Percentiles rank a stretch among this genome's conserved stretches.
Conservation (phyloP, 2,113 vertebrate genomes). For the Petaurus breviceps region DNA sequence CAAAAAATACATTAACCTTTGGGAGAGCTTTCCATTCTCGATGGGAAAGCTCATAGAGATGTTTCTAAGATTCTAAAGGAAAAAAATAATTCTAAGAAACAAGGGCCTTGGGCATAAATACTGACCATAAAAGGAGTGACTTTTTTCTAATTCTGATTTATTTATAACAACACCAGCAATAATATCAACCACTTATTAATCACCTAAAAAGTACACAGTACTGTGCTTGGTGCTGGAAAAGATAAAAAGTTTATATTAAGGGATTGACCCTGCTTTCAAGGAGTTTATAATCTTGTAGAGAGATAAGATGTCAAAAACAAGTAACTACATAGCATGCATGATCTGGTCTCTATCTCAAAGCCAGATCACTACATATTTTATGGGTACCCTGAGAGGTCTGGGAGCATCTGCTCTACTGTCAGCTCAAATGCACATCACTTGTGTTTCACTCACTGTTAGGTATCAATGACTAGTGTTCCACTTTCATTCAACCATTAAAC, state of each 20-base stretch:
- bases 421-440: not conserved
- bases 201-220: not conserved
- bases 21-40: slow-evolving; percentile 13
- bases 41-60: slow-evolving; percentile 2
- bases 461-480: not conserved
- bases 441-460: not conserved
- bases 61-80: not conserved
- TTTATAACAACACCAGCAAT: not conserved
- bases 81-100: not conserved
- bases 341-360: not conserved
- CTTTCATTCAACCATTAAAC: not conserved
- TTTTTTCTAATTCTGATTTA: not conserved
- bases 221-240: not conserved
- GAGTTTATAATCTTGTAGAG: not conserved
- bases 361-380: not conserved
- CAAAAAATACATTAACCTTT: slow-evolving; percentile 8
- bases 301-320: not conserved
- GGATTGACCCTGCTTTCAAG: not conserved
- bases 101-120: not conserved
- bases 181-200: not conserved
- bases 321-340: not conserved
- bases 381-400: not conserved
- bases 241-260: not conserved
- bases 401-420: not conserved
- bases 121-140: not conserved